These are phyloP conservation scores for Bufotes viridis DNA, from an alignment of 2,797 vertebrate genomes.

Conservation along the genomic window DNA sequence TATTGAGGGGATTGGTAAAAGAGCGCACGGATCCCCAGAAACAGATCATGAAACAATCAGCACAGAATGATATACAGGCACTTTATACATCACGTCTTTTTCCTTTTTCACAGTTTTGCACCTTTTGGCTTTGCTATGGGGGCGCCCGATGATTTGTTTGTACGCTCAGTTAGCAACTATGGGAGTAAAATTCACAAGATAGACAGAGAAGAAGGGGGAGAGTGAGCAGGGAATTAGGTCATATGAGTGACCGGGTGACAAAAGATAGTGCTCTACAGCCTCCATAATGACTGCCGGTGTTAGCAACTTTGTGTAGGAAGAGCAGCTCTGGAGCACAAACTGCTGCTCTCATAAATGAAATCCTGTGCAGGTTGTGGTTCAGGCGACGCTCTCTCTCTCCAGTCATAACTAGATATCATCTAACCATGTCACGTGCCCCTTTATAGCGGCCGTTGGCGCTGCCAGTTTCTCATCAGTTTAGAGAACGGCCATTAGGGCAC, in stretches of 20 bases:
- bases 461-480: not conserved
- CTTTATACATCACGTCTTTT: not conserved
- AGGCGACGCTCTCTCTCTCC: not conserved
- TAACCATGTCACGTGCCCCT: not conserved
- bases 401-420: not conserved
- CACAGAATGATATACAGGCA: no score
- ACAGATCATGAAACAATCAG: no score
- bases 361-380: not conserved
- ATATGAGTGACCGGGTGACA: not conserved
- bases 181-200: not conserved
- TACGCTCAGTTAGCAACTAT: not conserved
- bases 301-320: not conserved
- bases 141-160: no score
- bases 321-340: not conserved
- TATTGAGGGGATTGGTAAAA: no score
- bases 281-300: not conserved
- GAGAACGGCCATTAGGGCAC: not conserved
- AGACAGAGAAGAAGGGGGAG: not conserved
- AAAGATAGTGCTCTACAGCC: not conserved
- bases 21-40: no score
- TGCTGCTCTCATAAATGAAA: not conserved
- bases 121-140: not conserved
- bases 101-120: not conserved
- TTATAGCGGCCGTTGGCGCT: not conserved
- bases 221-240: not conserved